Evolutionary conservation across 2,888 invertebrate species (phyloP), one percentile per base, ranked within the genome.

Genomic region (Labia minor): DNA sequence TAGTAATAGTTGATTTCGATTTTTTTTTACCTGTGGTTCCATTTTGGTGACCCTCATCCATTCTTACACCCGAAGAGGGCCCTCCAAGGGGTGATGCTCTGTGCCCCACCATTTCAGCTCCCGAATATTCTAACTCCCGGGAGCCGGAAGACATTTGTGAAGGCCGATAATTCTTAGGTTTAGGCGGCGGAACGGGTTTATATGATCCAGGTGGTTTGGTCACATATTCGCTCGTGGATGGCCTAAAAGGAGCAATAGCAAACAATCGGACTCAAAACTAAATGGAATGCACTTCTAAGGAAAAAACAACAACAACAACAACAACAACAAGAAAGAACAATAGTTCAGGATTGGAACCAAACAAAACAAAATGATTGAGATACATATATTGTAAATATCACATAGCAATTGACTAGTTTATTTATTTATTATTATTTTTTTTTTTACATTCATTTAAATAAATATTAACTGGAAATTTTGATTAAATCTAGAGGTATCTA

Each of bases 121-220:
- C 67, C 33, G 61, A 66, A 66, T 63, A 69, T 65, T 63, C 66
- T 61, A 49, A 20, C 21, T 62, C 62, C 33, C 61, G 65, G 70
- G 69, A 64, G 69, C 26, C 26, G 63, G 65, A 62, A 63, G 62
- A 66, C 79, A 78, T 66, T 75, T 76, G 80, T 0, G 88, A 87
- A 37, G 92, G 91, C 62, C 92, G 85, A 77, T 93, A 94, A 78
- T 93, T 92, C 76, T 93, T 93, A 63, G 94, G 94, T 75, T 95
- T 95, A 8, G 94, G 94, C 21, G 94, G 94, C 61, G 94, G 94
- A 66, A 94, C 87, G 0, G 94, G 94, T 77, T 93, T 94, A 78
- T 92, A 92, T 1, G 83, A 81, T 62, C 70, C 69, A 74, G 65
- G 75, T 74, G 67, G 77, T 75, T 70, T 79, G 79, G 72, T 77